Evolutionary conservation across 2,113 vertebrate genomes (phyloP).

Genomic region (Phodopus roborovskii): DNA sequence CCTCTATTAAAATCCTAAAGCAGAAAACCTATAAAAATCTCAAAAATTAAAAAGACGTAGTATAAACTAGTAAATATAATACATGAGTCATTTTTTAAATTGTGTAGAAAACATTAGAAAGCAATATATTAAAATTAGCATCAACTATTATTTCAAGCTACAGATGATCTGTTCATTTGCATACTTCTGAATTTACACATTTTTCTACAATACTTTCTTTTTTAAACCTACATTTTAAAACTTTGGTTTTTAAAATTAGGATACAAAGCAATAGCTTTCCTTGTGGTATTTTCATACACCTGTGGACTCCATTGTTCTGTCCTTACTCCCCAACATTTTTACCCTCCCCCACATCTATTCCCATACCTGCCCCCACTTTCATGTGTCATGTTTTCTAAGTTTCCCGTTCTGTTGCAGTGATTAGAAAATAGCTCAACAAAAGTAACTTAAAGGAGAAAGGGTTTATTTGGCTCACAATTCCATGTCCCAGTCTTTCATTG

Average conservation of each 20-base stretch:
- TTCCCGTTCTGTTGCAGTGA: neutral
- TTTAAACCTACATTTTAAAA: neutral
- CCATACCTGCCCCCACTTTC: too few species aligned
- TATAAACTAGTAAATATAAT: slow-evolving; percentile 15
- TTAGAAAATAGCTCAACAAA: neutral
- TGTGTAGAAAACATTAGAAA: neutral
- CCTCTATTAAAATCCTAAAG: neutral
- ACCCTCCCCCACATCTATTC: neutral
- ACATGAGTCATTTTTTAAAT: neutral
- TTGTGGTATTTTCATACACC: neutral
- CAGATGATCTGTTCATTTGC: slow-evolving; percentile 33
- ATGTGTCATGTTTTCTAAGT: neutral
- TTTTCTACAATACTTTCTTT: neutral
- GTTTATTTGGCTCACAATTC: neutral
- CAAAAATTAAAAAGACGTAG: neutral
- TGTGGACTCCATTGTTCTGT: neutral
- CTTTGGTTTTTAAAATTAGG: neutral
- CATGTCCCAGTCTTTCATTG: neutral
- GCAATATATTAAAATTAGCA: slow-evolving; percentile 11
- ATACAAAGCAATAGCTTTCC: neutral
- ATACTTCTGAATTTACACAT: neutral
- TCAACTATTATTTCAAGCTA: neutral
- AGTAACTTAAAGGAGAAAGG: neutral
- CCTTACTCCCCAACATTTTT: neutral
- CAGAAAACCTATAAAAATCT: neutral